Evolutionary conservation across 2,113 vertebrate species (phyloP).

Genomic region (Triplophysa siluroides): DNA sequence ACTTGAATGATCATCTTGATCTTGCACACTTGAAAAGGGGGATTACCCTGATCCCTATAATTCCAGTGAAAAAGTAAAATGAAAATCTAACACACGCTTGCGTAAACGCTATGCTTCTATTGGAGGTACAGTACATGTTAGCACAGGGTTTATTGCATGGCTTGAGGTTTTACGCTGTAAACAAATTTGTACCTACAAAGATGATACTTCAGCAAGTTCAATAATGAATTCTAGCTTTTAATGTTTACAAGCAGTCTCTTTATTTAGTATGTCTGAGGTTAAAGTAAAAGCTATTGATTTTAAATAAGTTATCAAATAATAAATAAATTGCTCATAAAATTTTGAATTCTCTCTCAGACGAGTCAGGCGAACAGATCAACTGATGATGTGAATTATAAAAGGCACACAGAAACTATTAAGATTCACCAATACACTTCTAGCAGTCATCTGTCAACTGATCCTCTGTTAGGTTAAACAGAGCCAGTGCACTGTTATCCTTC

Average conservation of each 20-base stretch:
- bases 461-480: neutral
- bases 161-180: neutral
- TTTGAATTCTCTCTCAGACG: neutral
- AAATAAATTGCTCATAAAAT: conserved; percentile 15
- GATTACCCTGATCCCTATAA: neutral
- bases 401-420: neutral
- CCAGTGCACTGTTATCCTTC: conserved; percentile 38
- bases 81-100: no score
- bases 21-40: neutral
- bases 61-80: no score
- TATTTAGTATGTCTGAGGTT: neutral
- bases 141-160: conserved; percentile 10
- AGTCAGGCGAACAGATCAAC: neutral
- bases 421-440: neutral
- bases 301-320: conserved; percentile 24
- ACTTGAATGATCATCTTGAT: neutral
- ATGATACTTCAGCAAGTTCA: neutral
- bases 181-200: neutral
- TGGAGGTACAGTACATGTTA: neutral
- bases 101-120: no score
- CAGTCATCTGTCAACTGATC: neutral
- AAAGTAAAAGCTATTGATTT: neutral
- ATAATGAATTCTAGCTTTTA: neutral
- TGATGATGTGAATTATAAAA: neutral
- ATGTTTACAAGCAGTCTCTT: conserved; percentile 3